phyloP scores from a whole-genome alignment of 2,797 vertebrate genomes.

The Esox masquinongy region DNA sequence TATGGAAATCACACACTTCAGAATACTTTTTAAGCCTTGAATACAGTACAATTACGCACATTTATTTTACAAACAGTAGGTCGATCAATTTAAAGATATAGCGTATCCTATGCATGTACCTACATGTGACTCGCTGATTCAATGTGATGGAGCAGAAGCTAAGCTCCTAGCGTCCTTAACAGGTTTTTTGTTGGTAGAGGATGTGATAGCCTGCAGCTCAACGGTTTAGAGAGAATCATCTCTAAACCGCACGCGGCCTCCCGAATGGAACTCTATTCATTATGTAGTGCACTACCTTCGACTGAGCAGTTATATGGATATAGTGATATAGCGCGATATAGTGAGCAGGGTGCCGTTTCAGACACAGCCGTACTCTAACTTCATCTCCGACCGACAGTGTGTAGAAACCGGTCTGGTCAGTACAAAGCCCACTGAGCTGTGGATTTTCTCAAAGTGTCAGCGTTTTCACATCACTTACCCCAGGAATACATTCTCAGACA shows the following conservation, averaged over 20 bases:
- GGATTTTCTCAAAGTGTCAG: slow-evolving; percentile 69
- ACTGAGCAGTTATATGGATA: too few relatives aligned
- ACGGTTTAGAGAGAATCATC: slow-evolving; percentile 67
- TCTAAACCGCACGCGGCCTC: slow-evolving; percentile 31
- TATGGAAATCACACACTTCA: too few relatives aligned
- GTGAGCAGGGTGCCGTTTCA: not conserved
- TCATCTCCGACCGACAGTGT: slow-evolving; percentile 41
- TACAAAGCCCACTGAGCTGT: slow-evolving; percentile 34
- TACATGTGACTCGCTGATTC: slow-evolving; percentile 44
- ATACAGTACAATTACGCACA: too few relatives aligned
- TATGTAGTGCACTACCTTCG: not conserved
- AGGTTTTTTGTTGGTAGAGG: slow-evolving; percentile 54
- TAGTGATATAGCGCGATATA: too few relatives aligned
- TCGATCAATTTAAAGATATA: too few relatives aligned
- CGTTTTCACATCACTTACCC: slow-evolving; percentile 65
- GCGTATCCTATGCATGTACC: slow-evolving; percentile 34
- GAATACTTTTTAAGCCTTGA: too few relatives aligned
- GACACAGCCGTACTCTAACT: not conserved
- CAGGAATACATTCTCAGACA: slow-evolving; percentile 64
- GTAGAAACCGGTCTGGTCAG: slow-evolving; percentile 14
- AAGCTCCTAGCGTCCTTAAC: slow-evolving; percentile 61
- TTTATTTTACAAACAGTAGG: too few relatives aligned
- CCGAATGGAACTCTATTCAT: not conserved
- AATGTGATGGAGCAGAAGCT: slow-evolving; percentile 52
- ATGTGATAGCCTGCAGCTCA: slow-evolving; percentile 63